Percentiles rank a stretch among this genome's conserved stretches.
Conservation (phyloP, 2,113 vertebrate species). For the Bos javanicus region DNA sequence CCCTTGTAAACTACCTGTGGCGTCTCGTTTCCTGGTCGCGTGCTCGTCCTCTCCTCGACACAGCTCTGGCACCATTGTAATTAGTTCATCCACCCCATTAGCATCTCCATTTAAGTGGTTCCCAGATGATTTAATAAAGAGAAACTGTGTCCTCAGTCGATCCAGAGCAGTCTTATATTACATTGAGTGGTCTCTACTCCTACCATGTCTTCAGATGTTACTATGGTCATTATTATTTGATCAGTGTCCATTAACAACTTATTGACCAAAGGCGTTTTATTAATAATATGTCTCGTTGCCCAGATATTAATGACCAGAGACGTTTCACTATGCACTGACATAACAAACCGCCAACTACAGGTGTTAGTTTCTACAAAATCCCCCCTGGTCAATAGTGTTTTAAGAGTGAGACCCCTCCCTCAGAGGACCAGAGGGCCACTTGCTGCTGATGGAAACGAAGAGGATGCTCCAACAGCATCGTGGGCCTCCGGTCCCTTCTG, state of each 20-base stretch:
- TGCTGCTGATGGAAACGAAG: neutral
- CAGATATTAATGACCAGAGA: neutral
- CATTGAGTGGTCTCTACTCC: neutral
- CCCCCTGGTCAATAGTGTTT: neutral
- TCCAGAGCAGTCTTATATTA: neutral
- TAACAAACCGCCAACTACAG: neutral
- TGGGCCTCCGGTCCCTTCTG: neutral
- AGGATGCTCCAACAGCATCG: neutral
- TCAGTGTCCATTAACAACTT: neutral
- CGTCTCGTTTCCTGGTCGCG: constrained; percentile 34
- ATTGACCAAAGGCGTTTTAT: neutral
- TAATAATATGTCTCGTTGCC: neutral
- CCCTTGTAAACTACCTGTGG: constrained; percentile 48
- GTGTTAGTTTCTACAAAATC: neutral
- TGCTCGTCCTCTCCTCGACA: neutral
- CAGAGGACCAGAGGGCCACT: neutral
- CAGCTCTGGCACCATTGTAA: constrained; percentile 45
- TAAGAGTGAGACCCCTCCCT: neutral
- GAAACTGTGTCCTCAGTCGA: constrained; percentile 21
- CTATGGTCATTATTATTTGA: neutral
- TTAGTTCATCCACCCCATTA: constrained; percentile 51
- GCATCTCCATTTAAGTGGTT: neutral
- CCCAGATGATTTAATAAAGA: constrained; percentile 41
- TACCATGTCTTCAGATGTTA: neutral
- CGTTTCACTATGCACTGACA: neutral